A percentile compares a stretch with the other conserved stretches of the same genome.
Conservation (phyloP, 2,113 vertebrate species). For the Marcusenius ussheri region DNA sequence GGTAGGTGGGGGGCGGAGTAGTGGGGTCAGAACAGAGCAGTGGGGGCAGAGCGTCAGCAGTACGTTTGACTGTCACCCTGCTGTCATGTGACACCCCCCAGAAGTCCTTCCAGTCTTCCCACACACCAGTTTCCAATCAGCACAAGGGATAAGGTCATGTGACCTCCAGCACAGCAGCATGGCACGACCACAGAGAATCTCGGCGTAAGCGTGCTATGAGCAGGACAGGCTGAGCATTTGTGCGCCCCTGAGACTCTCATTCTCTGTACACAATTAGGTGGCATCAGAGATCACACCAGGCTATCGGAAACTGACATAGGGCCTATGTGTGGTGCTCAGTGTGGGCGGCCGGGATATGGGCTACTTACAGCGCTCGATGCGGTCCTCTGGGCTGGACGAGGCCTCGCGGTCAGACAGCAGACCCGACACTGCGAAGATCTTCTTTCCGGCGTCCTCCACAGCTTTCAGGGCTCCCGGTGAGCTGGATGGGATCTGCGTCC, state of each 20-base stretch:
- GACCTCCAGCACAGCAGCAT: background rate
- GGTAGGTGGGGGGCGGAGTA: no score
- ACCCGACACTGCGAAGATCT: constrained; percentile 96
- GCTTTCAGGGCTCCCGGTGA: constrained; percentile 89
- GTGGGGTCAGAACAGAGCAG: no score
- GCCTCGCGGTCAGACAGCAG: constrained; percentile 97
- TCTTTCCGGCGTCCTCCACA: constrained; percentile 92
- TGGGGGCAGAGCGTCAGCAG: no score
- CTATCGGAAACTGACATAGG: background rate
- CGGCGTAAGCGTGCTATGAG: background rate
- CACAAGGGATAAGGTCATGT: background rate
- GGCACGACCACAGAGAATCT: background rate
- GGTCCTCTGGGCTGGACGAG: constrained; percentile 94
- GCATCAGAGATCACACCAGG: background rate
- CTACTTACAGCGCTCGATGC: constrained; percentile 84
- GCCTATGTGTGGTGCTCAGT: background rate
- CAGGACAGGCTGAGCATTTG: background rate
- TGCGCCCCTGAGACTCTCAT: background rate
- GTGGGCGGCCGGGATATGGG: background rate
- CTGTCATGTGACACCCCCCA: background rate
- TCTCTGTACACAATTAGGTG: background rate
- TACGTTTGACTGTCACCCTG: background rate
- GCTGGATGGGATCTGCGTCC: constrained; percentile 80
- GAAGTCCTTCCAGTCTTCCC: background rate
- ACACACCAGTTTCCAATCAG: background rate